A percentile compares a stretch with the other conserved stretches of the same genome.
Evolutionary conservation across 2,113 vertebrate species (phyloP).

Genomic region (Petroica traversi): DNA sequence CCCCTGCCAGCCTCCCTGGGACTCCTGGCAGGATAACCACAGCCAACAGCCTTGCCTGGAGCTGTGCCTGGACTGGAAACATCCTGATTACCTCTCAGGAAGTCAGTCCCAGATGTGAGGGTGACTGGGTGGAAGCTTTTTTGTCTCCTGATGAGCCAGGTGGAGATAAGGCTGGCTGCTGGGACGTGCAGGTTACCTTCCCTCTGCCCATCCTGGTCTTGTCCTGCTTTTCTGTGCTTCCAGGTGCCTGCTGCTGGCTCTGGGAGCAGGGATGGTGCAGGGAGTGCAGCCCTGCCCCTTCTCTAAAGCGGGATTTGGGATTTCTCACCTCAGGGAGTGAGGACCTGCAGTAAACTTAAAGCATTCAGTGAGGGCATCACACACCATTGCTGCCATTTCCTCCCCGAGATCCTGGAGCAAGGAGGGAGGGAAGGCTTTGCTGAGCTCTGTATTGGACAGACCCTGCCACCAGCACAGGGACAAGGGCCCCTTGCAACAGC

Average conservation of each 20-base stretch:
- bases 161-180: background rate
- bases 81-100: background rate
- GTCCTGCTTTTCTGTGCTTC: background rate
- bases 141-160: background rate
- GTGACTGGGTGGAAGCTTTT: background rate
- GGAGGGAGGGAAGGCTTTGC: background rate
- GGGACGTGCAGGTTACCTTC: too few relatives aligned
- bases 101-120: background rate
- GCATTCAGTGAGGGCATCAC: background rate
- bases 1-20: background rate
- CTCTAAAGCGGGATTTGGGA: background rate
- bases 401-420: background rate
- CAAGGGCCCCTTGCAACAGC: background rate
- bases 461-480: fast-evolving
- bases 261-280: background rate
- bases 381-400: fast-evolving
- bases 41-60: background rate
- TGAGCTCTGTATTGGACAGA: background rate
- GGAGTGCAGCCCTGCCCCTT: background rate
- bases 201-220: background rate
- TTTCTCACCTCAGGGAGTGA: background rate
- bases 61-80: background rate
- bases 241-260: background rate
- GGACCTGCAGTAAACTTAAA: background rate
- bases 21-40: background rate